These are phyloP conservation scores for Montipora sp. DNA, from an alignment of 64 coral and sea anemone species.

Conservation along the genomic window DNA sequence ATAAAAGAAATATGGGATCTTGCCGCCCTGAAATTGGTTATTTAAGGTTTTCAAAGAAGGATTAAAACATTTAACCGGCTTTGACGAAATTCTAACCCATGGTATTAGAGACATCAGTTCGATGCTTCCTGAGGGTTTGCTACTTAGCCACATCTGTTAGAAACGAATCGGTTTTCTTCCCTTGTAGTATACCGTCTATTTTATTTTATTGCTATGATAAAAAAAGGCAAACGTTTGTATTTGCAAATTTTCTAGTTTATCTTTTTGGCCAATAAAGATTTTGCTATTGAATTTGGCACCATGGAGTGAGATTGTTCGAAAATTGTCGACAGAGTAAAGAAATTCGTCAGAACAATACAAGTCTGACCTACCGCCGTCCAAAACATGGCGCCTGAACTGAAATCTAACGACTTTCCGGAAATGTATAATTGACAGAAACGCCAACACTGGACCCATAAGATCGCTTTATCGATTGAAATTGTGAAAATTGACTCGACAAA, in stretches of 20 bases:
- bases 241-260: too few relatives aligned
- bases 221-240: too few relatives aligned
- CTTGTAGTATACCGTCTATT: too few relatives aligned
- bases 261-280: not conserved
- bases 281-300: not conserved
- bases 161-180: too few relatives aligned
- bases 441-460: not conserved
- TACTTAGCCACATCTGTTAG: too few relatives aligned
- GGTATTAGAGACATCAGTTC: too few relatives aligned
- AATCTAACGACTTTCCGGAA: slow-evolving; percentile 4
- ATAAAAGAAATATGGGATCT: not conserved
- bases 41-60: too few relatives aligned
- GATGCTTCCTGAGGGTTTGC: too few relatives aligned
- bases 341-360: not conserved
- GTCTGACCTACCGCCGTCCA: not conserved
- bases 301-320: not conserved
- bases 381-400: slow-evolving; percentile 18
- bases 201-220: too few relatives aligned
- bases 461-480: not conserved
- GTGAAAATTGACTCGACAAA: slow-evolving; percentile 5
- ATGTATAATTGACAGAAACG: slow-evolving; percentile 18
- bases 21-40: too few relatives aligned
- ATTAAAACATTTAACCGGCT: too few relatives aligned
- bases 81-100: too few relatives aligned
- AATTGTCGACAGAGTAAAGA: not conserved